phyloP scores from a whole-genome alignment of 1,140 invertebrate species.

The Hypsibius dujardini region DNA sequence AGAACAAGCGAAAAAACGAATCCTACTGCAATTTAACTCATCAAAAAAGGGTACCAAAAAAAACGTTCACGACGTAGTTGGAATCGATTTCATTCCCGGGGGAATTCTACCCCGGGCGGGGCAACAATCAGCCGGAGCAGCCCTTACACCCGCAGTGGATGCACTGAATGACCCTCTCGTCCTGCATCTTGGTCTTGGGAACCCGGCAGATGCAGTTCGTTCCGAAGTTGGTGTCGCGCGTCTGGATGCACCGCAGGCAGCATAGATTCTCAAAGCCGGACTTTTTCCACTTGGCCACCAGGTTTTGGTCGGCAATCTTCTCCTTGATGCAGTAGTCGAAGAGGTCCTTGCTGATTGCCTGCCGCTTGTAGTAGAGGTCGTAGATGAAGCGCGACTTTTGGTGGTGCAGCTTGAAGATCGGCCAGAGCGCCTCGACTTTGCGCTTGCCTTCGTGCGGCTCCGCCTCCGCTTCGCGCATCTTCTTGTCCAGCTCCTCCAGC shows the following conservation, averaged over 20 bases:
- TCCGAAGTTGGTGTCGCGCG: conserved; percentile 94
- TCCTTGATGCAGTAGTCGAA: conserved; percentile 94
- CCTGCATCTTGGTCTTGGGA: conserved; percentile 91
- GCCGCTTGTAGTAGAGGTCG: conserved; percentile 83
- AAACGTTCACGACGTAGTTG: neutral
- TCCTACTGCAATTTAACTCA: neutral
- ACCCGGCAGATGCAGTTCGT: conserved; percentile 98
- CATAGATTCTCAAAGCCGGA: conserved; percentile 98
- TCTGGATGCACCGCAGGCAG: conserved; percentile 94
- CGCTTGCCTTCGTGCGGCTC: conserved; percentile 98
- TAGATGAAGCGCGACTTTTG: conserved; percentile 94
- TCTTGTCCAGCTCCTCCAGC: conserved; percentile 86
- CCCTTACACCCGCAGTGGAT: conserved; percentile 91
- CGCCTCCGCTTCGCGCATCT: conserved; percentile 96
- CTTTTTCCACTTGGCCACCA: conserved; percentile 99
- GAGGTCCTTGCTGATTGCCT: conserved; percentile 86
- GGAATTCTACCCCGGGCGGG: neutral
- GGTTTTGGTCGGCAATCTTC: conserved; percentile 86
- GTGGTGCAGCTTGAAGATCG: conserved; percentile 97
- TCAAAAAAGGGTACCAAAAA: neutral
- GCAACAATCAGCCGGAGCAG: conserved; percentile 53
- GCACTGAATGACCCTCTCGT: conserved; percentile 67
- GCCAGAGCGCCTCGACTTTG: conserved; percentile 94
- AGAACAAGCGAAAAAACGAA: no score
- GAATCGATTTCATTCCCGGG: no score